Base-by-base conservation (phyloP, 2,113 vertebrate species). In the Tragelaphus buxtoni region DNA sequence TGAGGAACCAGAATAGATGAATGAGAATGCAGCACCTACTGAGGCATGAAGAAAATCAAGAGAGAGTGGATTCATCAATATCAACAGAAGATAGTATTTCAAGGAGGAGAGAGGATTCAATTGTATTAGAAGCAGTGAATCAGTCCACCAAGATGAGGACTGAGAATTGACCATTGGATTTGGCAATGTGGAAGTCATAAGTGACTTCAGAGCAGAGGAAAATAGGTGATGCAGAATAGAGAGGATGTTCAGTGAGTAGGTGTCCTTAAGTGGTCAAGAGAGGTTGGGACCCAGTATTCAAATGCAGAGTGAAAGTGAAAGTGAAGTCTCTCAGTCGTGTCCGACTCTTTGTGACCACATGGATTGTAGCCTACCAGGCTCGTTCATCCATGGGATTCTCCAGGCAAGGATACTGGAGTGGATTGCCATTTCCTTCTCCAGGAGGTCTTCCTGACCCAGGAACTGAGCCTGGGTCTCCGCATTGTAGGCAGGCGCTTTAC, bases 281-380 rank as follows among this genome's bases (percentile, higher is more conserved):
- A 18, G 30, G 3, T 5, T 60, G 16, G 80, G 45, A 45, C 2
- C 30, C n/a, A 26, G 16, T 24, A 28, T 18, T 76, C 61, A 77
- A 12, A 32, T 1, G 6, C 39, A 39, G 39, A 39, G 39, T 39
- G 17, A 61, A 17, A 76, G 79, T 35, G 9, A 69, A 69, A 69
- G 9, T 39, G 65, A 72, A 72, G 65, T 24, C 20, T 12, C 35
- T 72, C 4, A 12, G 35, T 72, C 2, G 2, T 39, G 65, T 72
- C n/a, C 0, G 2, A 72, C 65, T 72, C 35, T 32, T 32, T 39
- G 18, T 0, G 9, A 72, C n/a, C 20, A 10, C 35, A 24, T 39
- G 35, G 35, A 39, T 22, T 39, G 9, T 39, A 72, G 35, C 65
- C 35, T 39, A 72, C 2, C 65, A 72, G 65, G n/a, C n/a, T 39